Percentiles rank a stretch among this genome's conserved stretches.
Evolutionary conservation across 1,140 invertebrate genomes (phyloP).

Genomic region (Drosophila pruinosa): DNA sequence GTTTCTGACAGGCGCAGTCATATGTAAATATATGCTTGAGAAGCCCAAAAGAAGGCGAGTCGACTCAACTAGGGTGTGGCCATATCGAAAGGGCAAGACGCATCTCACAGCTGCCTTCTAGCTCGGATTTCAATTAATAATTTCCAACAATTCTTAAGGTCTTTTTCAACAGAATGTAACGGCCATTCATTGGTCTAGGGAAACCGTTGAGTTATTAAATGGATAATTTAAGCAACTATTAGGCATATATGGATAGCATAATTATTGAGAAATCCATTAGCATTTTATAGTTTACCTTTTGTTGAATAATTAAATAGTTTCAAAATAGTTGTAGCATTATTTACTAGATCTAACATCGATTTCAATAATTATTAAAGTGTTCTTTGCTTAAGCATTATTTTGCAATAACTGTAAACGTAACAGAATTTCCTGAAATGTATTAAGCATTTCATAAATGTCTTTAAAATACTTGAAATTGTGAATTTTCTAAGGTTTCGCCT

Average conservation of each 20-base stretch:
- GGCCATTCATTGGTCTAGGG: background rate
- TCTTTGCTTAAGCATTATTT: too few relatives aligned
- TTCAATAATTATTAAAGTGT: too few relatives aligned
- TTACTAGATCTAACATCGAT: too few relatives aligned
- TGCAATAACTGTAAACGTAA: too few relatives aligned
- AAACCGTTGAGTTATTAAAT: background rate
- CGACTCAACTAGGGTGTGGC: slow-evolving; percentile 25
- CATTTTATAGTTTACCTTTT: background rate
- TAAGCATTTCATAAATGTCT: background rate
- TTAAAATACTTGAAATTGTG: background rate
- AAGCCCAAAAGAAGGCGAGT: slow-evolving; percentile 13
- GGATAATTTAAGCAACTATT: background rate
- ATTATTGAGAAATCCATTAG: background rate
- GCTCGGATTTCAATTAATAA: slow-evolving; percentile 44
- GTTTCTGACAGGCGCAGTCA: slow-evolving; percentile 76
- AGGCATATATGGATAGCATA: too few relatives aligned
- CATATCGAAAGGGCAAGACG: slow-evolving; percentile 5
- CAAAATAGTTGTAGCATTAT: too few relatives aligned
- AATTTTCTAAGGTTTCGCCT: slow-evolving; percentile 19
- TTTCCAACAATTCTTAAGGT: slow-evolving; percentile 5
- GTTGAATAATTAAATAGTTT: too few relatives aligned
- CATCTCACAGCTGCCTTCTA: slow-evolving; percentile 21
- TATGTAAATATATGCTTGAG: slow-evolving; percentile 59
- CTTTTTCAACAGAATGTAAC: background rate
- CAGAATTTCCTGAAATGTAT: too few relatives aligned